Percentiles rank a stretch among this genome's conserved stretches.
Evolutionary conservation across 2,113 vertebrate species (phyloP).

Genomic region (Seriola quinqueradiata): DNA sequence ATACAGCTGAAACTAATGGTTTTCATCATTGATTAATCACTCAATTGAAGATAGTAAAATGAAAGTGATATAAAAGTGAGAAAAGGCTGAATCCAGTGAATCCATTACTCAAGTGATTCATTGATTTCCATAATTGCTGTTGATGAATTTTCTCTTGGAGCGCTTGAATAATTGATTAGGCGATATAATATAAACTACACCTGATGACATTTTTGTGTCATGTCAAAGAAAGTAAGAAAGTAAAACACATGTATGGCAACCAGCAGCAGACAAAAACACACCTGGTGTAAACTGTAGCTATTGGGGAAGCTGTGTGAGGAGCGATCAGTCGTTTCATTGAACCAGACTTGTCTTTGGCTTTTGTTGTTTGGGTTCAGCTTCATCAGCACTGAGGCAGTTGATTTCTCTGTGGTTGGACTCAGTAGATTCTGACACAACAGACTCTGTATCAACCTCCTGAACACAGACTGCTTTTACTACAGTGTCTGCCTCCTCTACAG

Average conservation of each 20-base stretch:
- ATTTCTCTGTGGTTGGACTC: neutral
- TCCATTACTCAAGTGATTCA: no score
- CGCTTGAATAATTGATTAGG: no score
- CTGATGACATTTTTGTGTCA: neutral
- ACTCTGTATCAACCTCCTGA: slow-evolving; percentile 15
- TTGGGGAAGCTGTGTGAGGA: no score
- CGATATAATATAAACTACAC: neutral
- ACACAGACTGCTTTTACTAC: neutral
- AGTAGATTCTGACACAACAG: neutral
- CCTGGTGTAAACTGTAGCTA: no score
- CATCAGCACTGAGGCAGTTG: slow-evolving; percentile 2
- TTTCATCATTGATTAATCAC: neutral
- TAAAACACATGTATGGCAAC: neutral
- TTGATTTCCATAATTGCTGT: no score
- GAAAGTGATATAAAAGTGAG: neutral
- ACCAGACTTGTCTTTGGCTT: neutral
- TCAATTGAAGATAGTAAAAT: neutral
- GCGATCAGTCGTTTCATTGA: slow-evolving; percentile 7
- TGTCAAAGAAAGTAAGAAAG: no score
- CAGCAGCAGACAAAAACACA: neutral
- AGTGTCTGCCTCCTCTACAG: neutral
- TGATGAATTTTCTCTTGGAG: no score
- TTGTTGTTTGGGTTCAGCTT: neutral
- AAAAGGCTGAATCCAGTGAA: neutral
- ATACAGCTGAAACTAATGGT: neutral